These are phyloP conservation scores for Bovichtus diacanthus DNA, from an alignment of 2,797 vertebrate species.

Conservation along the genomic window DNA sequence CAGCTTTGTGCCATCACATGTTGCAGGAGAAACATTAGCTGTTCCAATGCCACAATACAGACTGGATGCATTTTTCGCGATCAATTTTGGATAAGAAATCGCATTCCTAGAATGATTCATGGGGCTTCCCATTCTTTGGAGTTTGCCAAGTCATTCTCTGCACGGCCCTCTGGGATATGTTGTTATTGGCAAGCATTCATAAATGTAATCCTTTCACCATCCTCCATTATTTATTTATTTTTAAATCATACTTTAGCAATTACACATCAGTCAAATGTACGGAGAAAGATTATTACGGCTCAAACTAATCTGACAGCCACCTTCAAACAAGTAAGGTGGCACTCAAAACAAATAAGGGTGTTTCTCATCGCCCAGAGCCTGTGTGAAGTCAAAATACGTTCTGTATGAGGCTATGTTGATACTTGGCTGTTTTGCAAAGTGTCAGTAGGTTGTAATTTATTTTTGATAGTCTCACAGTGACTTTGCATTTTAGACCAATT, in stretches of 20 bases:
- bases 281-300: constrained; percentile 28
- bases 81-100: constrained; percentile 46
- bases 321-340: constrained; percentile 9
- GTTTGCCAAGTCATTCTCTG: constrained; percentile 51
- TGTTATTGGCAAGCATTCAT: constrained; percentile 53
- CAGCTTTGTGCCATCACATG: constrained; percentile 14
- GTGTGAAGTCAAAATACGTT: constrained; percentile 23
- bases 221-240: constrained; percentile 3
- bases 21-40: constrained; percentile 11
- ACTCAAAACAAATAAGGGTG: constrained; percentile 16
- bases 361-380: constrained; percentile 6
- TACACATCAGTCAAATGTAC: constrained; percentile 37
- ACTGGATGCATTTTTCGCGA: constrained; percentile 22
- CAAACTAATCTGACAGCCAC: constrained; percentile 2
- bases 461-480: constrained; percentile 25
- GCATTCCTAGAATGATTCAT: constrained; percentile 61
- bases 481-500: constrained; percentile 10
- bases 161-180: constrained; percentile 43
- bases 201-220: constrained; percentile 54
- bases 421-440: constrained; percentile 4
- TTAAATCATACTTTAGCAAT: constrained; percentile 35
- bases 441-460: constrained; percentile 14
- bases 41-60: constrained; percentile 33
- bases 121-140: constrained; percentile 59
- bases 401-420: neutral